Conservation (phyloP, 2,888 invertebrate genomes). For the Leptinotarsa tumamoca region DNA sequence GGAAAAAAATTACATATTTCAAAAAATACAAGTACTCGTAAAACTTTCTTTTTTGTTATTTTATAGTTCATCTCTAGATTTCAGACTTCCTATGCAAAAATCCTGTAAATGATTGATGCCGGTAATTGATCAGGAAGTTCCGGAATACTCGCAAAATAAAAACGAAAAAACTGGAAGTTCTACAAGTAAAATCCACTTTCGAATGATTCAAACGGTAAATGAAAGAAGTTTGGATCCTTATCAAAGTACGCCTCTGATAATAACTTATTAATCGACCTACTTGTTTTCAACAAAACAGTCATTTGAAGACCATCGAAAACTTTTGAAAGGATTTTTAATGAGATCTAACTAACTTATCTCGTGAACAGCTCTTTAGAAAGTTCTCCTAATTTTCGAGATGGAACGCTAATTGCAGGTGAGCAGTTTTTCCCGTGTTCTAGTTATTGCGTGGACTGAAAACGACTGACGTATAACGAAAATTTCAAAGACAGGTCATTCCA, state of each 20-base stretch:
- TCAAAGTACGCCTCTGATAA: not conserved
- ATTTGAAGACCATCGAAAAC: not conserved
- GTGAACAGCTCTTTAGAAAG: not conserved
- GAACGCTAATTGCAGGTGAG: not conserved
- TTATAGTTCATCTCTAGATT: no score
- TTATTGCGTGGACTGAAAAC: not conserved
- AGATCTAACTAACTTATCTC: not conserved
- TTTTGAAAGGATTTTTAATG: conserved; percentile 1
- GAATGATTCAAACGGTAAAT: not conserved
- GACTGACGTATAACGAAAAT: no score
- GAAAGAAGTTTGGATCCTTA: not conserved
- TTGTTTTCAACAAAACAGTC: not conserved
- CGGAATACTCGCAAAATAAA: not conserved
- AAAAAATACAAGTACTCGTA: no score
- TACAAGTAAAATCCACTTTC: not conserved
- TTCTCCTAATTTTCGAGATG: not conserved
- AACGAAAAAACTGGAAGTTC: not conserved
- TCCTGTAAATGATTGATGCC: not conserved
- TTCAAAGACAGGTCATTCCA: no score
- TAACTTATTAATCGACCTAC: not conserved
- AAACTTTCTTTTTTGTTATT: no score
- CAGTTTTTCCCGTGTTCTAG: not conserved
- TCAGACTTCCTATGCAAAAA: no score
- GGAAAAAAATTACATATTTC: no score
- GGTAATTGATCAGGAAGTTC: not conserved